Percentiles rank a stretch among this genome's conserved stretches.
Conservation (phyloP, 1,140 invertebrate genomes). For the Ctenoplectra terminalis region DNA sequence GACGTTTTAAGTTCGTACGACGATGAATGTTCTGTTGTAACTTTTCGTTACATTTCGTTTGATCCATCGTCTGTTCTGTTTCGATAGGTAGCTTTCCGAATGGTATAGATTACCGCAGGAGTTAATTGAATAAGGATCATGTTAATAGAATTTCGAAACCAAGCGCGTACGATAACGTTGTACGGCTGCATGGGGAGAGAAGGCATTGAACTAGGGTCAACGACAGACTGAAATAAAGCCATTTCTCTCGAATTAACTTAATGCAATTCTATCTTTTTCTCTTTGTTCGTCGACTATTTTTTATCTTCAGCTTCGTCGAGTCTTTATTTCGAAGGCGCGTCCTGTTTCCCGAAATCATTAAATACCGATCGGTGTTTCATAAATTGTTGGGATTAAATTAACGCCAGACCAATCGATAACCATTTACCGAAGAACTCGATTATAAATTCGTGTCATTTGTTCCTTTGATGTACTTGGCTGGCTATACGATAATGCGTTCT, state of each 20-base stretch:
- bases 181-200: conserved; percentile 61
- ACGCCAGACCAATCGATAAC: conserved; percentile 20
- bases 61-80: not conserved
- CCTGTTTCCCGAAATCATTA: not conserved
- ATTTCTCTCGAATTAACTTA: conserved; percentile 37
- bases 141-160: conserved; percentile 62
- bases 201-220: conserved; percentile 46
- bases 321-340: not conserved
- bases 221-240: conserved; percentile 50
- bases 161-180: conserved; percentile 53
- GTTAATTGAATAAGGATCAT: conserved; percentile 67
- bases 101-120: conserved; percentile 18
- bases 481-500: not conserved
- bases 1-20: no score
- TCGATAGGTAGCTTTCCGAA: not conserved
- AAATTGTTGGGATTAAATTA: not conserved
- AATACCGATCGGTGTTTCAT: conserved; percentile 15
- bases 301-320: not conserved
- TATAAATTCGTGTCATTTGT: conserved; percentile 37
- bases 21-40: not conserved
- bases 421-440: conserved; percentile 28
- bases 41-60: not conserved
- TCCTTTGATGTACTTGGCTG: conserved; percentile 14
- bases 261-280: not conserved
- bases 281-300: not conserved